phyloP scores from a whole-genome alignment of 2,888 invertebrate genomes.

The Perizoma affinitatum region DNA sequence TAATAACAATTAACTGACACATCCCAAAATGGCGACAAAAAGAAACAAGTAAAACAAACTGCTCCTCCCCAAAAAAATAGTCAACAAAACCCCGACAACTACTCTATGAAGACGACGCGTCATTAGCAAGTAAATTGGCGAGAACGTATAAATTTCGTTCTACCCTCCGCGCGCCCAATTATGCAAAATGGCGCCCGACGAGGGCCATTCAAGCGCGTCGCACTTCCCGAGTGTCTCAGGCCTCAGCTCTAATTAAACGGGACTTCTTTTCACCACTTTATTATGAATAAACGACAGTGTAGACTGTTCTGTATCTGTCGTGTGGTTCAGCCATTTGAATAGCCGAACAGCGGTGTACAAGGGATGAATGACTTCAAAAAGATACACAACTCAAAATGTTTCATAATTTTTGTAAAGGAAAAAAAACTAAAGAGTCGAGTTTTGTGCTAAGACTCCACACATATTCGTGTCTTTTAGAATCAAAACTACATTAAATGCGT shows the following conservation, averaged over 20 bases:
- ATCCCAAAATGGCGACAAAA: conserved; percentile 32
- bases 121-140: conserved; percentile 84
- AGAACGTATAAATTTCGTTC: conserved; percentile 81
- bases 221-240: conserved; percentile 78
- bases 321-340: conserved; percentile 36
- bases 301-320: conserved; percentile 56
- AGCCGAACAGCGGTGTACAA: conserved; percentile 4
- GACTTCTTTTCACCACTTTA: conserved; percentile 81
- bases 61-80: conserved; percentile 38
- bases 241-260: conserved; percentile 83
- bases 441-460: not conserved
- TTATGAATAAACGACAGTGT: conserved; percentile 78
- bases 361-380: not conserved
- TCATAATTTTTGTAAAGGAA: not conserved
- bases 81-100: conserved; percentile 60
- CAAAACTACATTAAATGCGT: conserved; percentile 12
- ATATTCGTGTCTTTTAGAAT: not conserved
- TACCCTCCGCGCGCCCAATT: conserved; percentile 80
- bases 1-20: conserved; percentile 18
- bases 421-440: not conserved
- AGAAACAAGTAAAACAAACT: conserved; percentile 25
- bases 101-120: conserved; percentile 74
- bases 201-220: conserved; percentile 78
- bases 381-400: not conserved
- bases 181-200: conserved; percentile 82